These are phyloP conservation scores for Smithornis capensis DNA, from an alignment of 2,113 vertebrate species.

Conservation along the genomic window DNA sequence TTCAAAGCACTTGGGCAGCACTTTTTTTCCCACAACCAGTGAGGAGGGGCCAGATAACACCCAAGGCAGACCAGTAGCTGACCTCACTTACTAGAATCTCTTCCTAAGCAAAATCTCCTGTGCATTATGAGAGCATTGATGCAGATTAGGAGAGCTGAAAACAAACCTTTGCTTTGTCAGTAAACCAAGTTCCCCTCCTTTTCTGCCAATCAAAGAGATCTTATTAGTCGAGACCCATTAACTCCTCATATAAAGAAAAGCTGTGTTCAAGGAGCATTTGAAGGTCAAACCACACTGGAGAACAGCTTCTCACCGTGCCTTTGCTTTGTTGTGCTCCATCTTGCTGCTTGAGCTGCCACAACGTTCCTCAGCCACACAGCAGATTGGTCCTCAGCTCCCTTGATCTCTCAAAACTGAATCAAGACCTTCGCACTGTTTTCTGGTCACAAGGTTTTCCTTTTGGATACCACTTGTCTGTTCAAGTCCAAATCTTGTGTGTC, in stretches of 20 bases:
- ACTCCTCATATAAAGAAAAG: not conserved
- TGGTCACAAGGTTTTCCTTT: not conserved
- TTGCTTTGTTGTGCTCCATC: not conserved
- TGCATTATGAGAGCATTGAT: not conserved
- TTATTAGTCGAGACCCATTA: not conserved
- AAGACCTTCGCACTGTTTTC: not conserved
- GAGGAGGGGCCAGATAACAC: not conserved
- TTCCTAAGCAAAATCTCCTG: not conserved
- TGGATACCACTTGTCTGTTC: not conserved
- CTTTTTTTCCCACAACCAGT: not conserved
- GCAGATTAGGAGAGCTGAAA: not conserved
- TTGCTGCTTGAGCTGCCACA: not conserved
- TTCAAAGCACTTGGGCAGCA: not conserved
- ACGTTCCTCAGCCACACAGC: accelerated
- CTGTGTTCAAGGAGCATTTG: not conserved
- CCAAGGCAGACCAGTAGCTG: not conserved
- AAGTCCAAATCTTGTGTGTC: not conserved
- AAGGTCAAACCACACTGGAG: not conserved
- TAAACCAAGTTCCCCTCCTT: not conserved
- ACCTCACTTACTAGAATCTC: not conserved
- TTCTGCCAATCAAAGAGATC: not conserved
- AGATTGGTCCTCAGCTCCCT: not conserved
- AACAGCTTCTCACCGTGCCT: not conserved
- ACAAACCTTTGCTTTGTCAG: not conserved
- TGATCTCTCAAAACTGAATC: not conserved